phyloP scores from a whole-genome alignment of 2,113 vertebrate genomes.

The Himantopus leucocephalus region DNA sequence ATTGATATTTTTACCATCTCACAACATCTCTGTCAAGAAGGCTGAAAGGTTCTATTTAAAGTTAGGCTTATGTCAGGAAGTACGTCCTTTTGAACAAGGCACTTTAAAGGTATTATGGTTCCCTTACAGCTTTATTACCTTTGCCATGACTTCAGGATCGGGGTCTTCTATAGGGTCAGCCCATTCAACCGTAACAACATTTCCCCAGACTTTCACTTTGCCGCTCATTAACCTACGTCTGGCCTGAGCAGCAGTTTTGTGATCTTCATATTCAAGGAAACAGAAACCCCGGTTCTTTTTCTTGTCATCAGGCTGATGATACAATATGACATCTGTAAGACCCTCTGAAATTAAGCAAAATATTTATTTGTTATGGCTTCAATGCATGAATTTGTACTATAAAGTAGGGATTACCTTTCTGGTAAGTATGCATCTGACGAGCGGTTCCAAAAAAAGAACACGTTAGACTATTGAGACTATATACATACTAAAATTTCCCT shows the following conservation, averaged over 20 bases:
- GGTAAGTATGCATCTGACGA: not conserved
- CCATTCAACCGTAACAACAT: slow-evolving; percentile 98
- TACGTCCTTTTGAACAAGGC: not conserved
- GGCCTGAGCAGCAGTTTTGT: slow-evolving; percentile 96
- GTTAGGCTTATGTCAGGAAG: not conserved
- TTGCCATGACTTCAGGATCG: slow-evolving; percentile 98
- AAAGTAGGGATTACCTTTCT: not conserved
- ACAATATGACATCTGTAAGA: slow-evolving; percentile 96
- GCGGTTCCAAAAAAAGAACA: not conserved
- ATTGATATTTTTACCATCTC: not conserved
- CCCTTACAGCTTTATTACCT: slow-evolving; percentile 76
- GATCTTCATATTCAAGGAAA: slow-evolving; percentile 98
- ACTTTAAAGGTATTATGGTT: not conserved
- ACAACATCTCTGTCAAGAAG: not conserved
- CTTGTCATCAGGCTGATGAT: slow-evolving; percentile 97
- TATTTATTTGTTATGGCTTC: not conserved
- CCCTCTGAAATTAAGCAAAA: slow-evolving; percentile 84
- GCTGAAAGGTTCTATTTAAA: not conserved
- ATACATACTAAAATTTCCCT: not conserved
- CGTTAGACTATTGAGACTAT: not conserved
- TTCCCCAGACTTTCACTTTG: slow-evolving; percentile 98
- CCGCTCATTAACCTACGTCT: slow-evolving; percentile 96
- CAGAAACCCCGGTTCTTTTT: slow-evolving; percentile 98
- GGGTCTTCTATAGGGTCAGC: slow-evolving; percentile 99
- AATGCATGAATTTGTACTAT: not conserved